phyloP scores from a whole-genome alignment of 2,113 vertebrate species.

The Myotis yumanensis region DNA sequence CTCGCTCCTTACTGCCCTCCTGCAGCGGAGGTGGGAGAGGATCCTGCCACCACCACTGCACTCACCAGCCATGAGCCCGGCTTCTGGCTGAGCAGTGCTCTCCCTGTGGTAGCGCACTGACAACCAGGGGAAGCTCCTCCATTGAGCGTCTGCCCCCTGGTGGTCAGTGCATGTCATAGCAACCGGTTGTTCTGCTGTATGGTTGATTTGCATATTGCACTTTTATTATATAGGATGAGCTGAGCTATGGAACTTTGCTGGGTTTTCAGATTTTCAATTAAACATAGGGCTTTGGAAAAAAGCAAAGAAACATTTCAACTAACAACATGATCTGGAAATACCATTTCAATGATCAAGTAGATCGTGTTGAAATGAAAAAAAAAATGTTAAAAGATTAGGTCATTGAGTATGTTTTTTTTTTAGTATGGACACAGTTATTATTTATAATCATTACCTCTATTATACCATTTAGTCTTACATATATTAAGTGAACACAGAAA shows the following conservation, averaged over 20 bases:
- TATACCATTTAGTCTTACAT: not conserved
- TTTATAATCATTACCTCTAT: not conserved
- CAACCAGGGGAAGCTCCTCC: too few relatives aligned
- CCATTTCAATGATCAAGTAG: not conserved
- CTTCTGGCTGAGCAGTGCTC: too few relatives aligned
- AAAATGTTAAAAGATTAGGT: constrained; percentile 12
- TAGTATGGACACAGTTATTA: not conserved
- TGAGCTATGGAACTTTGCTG: not conserved
- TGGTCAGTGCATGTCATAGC: too few relatives aligned
- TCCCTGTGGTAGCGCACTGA: too few relatives aligned
- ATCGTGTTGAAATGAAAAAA: not conserved
- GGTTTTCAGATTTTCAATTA: not conserved
- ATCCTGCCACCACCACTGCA: too few relatives aligned
- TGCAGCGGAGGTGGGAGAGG: too few relatives aligned
- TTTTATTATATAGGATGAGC: not conserved
- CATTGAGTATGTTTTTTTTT: not conserved
- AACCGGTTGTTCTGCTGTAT: too few relatives aligned
- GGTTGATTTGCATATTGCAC: too few relatives aligned
- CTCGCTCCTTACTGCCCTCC: too few relatives aligned
- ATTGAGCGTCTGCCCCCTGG: too few relatives aligned
- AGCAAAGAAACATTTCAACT: not conserved
- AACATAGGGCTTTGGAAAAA: not conserved
- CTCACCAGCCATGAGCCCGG: too few relatives aligned
- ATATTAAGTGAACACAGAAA: not conserved
- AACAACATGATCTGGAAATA: not conserved